A percentile compares a stretch with the other conserved stretches of the same genome.
Conservation (phyloP, 2,113 vertebrate genomes). For the Cacatua alba region DNA sequence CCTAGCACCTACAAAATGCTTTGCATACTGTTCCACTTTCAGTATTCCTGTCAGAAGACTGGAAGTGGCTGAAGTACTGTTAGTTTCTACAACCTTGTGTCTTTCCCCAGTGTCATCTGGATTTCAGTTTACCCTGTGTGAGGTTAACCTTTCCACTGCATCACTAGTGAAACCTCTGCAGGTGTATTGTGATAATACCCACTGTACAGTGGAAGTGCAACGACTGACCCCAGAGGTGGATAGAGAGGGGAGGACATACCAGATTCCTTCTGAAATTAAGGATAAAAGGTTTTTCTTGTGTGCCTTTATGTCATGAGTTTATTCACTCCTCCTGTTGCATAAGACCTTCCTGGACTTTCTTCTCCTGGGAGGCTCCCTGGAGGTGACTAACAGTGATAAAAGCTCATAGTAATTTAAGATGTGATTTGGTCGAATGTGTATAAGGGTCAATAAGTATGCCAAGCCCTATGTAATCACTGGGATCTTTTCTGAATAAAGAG, state of each 20-base stretch:
- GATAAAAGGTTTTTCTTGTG: fast-evolving
- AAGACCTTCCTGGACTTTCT: background rate
- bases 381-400: background rate
- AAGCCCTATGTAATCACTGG: background rate
- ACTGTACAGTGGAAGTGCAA: background rate
- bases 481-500: background rate
- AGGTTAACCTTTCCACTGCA: background rate
- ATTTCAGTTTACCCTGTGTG: background rate
- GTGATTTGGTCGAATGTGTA: background rate
- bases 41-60: background rate
- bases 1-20: background rate
- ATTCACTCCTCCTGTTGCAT: background rate
- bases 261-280: background rate
- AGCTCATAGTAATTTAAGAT: background rate
- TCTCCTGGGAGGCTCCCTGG: background rate
- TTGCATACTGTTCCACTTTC: background rate
- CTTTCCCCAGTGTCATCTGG: background rate
- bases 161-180: background rate
- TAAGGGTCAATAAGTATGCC: background rate
- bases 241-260: fast-evolving
- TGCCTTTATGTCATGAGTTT: background rate
- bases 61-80: background rate
- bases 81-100: background rate
- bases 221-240: background rate
- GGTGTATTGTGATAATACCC: fast-evolving